These are phyloP conservation scores for Drosophila sechellia DNA, from an alignment of 1,140 invertebrate species.

Conservation along the genomic window DNA sequence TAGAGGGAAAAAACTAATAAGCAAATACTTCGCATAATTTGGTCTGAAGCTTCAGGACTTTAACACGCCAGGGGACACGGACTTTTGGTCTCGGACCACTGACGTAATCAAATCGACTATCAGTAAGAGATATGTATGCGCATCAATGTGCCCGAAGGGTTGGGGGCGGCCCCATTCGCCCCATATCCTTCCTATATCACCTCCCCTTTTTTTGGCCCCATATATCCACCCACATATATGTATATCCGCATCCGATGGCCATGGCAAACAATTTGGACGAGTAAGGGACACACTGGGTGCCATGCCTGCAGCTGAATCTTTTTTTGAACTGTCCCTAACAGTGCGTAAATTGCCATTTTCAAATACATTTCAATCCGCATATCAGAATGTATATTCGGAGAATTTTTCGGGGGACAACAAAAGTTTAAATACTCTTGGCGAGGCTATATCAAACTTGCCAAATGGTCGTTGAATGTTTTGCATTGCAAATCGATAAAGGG, in stretches of 20 bases:
- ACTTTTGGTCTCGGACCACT: conserved; percentile 50
- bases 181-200: neutral
- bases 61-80: conserved; percentile 61
- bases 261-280: conserved; percentile 35
- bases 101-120: conserved; percentile 81
- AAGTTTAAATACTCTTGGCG: conserved; percentile 44
- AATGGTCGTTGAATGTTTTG: conserved; percentile 26
- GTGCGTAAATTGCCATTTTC: conserved; percentile 82
- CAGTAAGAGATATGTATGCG: conserved; percentile 71
- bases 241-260: conserved; percentile 1
- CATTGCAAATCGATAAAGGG: conserved; percentile 27
- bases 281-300: conserved; percentile 42
- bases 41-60: conserved; percentile 40
- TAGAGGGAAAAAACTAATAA: conserved; percentile 67
- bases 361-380: conserved; percentile 74
- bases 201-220: conserved; percentile 1
- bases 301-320: conserved; percentile 67
- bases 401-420: conserved; percentile 33
- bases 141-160: conserved; percentile 65
- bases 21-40: conserved; percentile 81
- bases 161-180: conserved; percentile 11
- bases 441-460: conserved; percentile 9
- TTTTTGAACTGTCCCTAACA: conserved; percentile 67
- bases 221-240: neutral
- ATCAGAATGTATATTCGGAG: conserved; percentile 21